These are phyloP conservation scores for Stichodactyla helianthus DNA, from an alignment of 64 coral and sea anemone species.

Conservation along the genomic window DNA sequence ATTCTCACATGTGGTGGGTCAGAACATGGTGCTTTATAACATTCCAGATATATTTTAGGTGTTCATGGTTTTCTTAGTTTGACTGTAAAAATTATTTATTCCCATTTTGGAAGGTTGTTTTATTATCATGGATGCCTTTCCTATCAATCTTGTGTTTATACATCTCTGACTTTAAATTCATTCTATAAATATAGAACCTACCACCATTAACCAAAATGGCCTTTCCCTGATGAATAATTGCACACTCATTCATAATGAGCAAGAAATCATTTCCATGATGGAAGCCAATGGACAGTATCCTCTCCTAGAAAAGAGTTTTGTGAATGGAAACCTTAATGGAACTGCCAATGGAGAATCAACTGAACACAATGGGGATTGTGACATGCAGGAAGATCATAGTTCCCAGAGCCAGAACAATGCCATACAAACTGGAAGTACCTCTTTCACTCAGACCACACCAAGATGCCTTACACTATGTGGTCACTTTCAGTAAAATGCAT, in stretches of 20 bases:
- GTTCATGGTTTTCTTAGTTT: too few relatives aligned
- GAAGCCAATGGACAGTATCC: conserved; percentile 36
- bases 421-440: neutral
- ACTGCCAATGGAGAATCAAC: neutral
- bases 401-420: neutral
- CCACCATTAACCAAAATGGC: neutral
- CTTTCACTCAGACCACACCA: neutral
- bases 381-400: neutral
- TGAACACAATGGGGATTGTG: neutral
- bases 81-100: too few relatives aligned
- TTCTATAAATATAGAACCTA: neutral
- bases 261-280: conserved; percentile 17
- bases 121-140: too few relatives aligned
- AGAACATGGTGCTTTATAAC: too few relatives aligned
- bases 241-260: neutral
- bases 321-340: neutral
- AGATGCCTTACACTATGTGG: conserved; percentile 14
- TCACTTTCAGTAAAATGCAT: conserved; percentile 13
- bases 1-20: too few relatives aligned
- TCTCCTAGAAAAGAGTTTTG: neutral
- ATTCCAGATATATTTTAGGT: too few relatives aligned
- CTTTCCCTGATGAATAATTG: neutral
- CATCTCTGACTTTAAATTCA: neutral
- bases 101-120: too few relatives aligned
- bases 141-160: neutral